phyloP scores from a whole-genome alignment of 2,113 vertebrate genomes.

The Anthoscopus minutus region DNA sequence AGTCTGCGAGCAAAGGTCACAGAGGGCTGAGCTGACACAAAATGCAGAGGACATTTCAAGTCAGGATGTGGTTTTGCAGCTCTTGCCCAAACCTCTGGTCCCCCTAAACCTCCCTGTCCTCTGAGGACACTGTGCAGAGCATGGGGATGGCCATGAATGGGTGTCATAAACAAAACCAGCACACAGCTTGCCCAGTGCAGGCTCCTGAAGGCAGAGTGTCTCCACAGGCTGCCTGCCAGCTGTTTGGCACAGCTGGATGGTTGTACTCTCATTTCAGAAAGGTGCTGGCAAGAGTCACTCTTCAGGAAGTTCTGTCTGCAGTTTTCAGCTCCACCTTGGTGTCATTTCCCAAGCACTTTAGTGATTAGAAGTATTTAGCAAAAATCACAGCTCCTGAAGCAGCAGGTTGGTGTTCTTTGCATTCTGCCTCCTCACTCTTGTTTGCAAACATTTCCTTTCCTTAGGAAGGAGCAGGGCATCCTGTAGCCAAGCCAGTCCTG shows the following conservation, averaged over 20 bases:
- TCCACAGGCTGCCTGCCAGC: neutral
- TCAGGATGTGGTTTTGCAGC: constrained; percentile 19
- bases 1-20: neutral
- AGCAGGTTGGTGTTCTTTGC: neutral
- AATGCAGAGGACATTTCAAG: neutral
- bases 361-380: neutral
- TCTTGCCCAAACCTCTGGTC: neutral
- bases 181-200: neutral
- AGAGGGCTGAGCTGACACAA: neutral
- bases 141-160: neutral
- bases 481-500: neutral
- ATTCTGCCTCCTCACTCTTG: neutral
- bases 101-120: neutral
- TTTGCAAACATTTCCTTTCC: neutral
- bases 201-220: neutral
- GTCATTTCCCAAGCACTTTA: neutral
- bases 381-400: neutral
- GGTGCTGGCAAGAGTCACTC: neutral
- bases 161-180: neutral
- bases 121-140: neutral
- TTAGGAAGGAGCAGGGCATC: constrained; percentile 33
- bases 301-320: neutral
- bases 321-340: neutral
- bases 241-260: neutral
- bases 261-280: neutral